Conservation (phyloP, 2,113 vertebrate species). For the Aythya baeri region DNA sequence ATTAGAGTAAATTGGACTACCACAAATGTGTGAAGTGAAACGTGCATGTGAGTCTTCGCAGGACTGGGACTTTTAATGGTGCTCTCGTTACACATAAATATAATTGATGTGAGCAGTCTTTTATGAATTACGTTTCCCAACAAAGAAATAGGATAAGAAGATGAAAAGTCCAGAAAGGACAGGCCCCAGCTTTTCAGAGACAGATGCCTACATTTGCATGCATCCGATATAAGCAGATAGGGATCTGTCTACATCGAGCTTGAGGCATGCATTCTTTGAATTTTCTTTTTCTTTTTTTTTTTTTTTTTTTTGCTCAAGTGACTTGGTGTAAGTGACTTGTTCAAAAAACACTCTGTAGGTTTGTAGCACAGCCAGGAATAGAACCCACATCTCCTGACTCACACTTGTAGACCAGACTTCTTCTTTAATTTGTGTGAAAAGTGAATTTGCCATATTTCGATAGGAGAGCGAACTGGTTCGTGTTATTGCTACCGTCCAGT, state of each 20-base stretch:
- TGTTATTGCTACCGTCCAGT: slow-evolving; percentile 17
- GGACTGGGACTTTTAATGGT: not conserved
- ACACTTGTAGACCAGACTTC: slow-evolving; percentile 24
- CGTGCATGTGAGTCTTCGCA: not conserved
- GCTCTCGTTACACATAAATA: slow-evolving; percentile 7
- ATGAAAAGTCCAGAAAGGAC: not conserved
- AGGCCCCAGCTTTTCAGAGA: not conserved
- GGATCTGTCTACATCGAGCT: slow-evolving; percentile 35
- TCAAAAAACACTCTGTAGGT: slow-evolving; percentile 50
- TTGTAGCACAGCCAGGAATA: slow-evolving; percentile 50
- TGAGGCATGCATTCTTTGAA: not conserved
- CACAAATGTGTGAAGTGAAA: slow-evolving; percentile 53
- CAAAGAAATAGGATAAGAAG: not conserved
- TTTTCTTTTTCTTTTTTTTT: not conserved
- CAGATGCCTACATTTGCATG: not conserved
- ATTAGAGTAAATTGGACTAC: slow-evolving; percentile 39
- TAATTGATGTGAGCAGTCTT: slow-evolving; percentile 12
- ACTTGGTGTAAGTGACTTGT: slow-evolving; percentile 59
- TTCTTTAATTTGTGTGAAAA: slow-evolving; percentile 52
- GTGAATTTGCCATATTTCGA: slow-evolving; percentile 26
- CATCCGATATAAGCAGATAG: not conserved
- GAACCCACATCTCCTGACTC: slow-evolving; percentile 53
- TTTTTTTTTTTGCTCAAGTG: slow-evolving; percentile 4
- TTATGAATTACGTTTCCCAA: not conserved
- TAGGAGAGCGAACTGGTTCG: not conserved